Conservation (phyloP, 2,113 vertebrate species). For the Siniperca knerii region DNA sequence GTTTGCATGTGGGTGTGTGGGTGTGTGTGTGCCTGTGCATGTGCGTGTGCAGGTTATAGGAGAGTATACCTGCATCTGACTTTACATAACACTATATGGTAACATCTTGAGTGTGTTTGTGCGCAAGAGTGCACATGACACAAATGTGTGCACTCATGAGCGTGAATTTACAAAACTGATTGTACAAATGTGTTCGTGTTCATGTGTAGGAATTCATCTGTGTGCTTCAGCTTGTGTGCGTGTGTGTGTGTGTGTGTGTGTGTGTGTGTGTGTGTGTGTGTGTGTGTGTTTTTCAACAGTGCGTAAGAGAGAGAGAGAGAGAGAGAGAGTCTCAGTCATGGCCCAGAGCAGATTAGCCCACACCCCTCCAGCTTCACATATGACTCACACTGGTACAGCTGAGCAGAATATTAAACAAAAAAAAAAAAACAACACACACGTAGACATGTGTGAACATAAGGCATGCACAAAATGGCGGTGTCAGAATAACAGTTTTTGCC, state of each 20-base stretch:
- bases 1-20: not conserved
- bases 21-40: not conserved
- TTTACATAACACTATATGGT: constrained; percentile 4
- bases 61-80: not conserved
- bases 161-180: not conserved
- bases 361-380: constrained; percentile 66
- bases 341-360: constrained; percentile 61
- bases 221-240: not conserved
- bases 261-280: not conserved
- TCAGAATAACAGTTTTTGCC: constrained; percentile 27
- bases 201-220: constrained; percentile 1
- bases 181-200: not conserved
- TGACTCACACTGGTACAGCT: constrained; percentile 79
- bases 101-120: not conserved
- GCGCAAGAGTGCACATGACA: not conserved
- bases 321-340: constrained; percentile 15
- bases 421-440: constrained; percentile 1
- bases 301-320: not conserved
- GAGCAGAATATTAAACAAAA: constrained; percentile 79
- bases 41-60: not conserved
- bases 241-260: not conserved
- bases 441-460: constrained; percentile 10
- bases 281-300: not conserved
- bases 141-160: not conserved
- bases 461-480: constrained; percentile 71